A percentile compares a stretch with the other conserved stretches of the same genome.
Conservation (phyloP, 23 tunicate species). For the Halocynthia roretzi region DNA sequence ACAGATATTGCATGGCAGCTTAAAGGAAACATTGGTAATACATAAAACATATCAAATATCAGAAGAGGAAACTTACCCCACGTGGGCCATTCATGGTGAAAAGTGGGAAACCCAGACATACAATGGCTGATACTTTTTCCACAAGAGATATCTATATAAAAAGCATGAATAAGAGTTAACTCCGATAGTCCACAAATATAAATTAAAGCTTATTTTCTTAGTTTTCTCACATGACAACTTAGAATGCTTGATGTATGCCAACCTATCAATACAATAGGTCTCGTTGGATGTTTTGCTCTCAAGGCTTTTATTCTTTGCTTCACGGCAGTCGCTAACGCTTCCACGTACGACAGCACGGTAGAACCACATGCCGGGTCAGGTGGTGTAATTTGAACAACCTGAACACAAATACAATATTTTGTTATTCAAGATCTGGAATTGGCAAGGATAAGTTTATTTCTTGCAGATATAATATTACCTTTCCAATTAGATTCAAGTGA, state of each 20-base stretch:
- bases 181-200: not conserved
- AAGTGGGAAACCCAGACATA: constrained; percentile 78
- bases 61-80: constrained; percentile 39
- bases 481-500: constrained; percentile 64
- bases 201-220: not conserved
- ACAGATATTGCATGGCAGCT: no score
- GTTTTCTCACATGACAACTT: constrained; percentile 54
- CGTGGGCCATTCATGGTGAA: constrained; percentile 61
- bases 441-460: not conserved
- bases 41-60: no score
- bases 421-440: not conserved
- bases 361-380: not conserved
- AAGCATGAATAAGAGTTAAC: not conserved
- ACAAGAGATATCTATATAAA: constrained; percentile 41
- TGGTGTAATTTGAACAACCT: constrained; percentile 9
- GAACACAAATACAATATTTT: not conserved
- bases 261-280: constrained; percentile 68
- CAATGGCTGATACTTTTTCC: constrained; percentile 71
- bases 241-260: constrained; percentile 74
- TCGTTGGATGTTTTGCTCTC: constrained; percentile 23
- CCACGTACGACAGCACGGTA: constrained; percentile 15
- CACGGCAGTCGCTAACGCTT: constrained; percentile 8
- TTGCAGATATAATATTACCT: constrained; percentile 21
- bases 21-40: no score
- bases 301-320: constrained; percentile 27